Evolutionary conservation across 2,797 vertebrate genomes (phyloP).

Genomic region (Austrolebias charrua): DNA sequence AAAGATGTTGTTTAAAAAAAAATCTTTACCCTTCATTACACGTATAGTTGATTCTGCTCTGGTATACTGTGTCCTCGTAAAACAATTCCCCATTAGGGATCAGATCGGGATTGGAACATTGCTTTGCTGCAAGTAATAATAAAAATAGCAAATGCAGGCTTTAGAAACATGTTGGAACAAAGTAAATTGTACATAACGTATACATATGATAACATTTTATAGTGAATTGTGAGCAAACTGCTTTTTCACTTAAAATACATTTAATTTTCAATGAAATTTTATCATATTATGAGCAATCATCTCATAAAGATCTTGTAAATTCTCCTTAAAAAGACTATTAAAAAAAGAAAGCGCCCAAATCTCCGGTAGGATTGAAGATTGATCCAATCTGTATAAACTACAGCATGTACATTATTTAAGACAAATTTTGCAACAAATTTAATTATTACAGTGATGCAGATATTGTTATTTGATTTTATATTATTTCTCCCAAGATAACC

Average conservation of each 20-base stretch:
- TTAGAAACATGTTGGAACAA: neutral
- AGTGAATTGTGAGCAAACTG: neutral
- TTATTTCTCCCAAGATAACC: neutral
- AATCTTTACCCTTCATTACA: slow-evolving; percentile 85
- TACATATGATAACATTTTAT: neutral
- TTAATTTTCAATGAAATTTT: neutral
- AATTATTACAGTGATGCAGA: neutral
- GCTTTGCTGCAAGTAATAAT: slow-evolving; percentile 73
- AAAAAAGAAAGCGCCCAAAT: neutral
- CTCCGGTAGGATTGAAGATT: neutral
- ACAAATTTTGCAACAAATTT: neutral
- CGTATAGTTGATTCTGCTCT: slow-evolving; percentile 77
- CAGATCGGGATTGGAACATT: slow-evolving; percentile 75
- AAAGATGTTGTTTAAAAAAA: neutral
- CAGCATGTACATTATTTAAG: neutral
- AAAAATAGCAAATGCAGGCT: neutral
- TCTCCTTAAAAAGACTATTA: too few species aligned
- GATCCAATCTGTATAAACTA: too few species aligned
- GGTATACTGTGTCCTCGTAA: slow-evolving; percentile 72
- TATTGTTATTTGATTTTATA: neutral
- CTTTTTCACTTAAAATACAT: neutral
- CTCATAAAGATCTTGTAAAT: neutral
- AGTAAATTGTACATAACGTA: neutral
- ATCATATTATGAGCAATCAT: neutral
- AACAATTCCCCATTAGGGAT: slow-evolving; percentile 74